Evolutionary conservation across 2,797 vertebrate genomes (phyloP), one percentile per base, ranked within the genome.

Genomic region (Hydrocynus forskahlii): DNA sequence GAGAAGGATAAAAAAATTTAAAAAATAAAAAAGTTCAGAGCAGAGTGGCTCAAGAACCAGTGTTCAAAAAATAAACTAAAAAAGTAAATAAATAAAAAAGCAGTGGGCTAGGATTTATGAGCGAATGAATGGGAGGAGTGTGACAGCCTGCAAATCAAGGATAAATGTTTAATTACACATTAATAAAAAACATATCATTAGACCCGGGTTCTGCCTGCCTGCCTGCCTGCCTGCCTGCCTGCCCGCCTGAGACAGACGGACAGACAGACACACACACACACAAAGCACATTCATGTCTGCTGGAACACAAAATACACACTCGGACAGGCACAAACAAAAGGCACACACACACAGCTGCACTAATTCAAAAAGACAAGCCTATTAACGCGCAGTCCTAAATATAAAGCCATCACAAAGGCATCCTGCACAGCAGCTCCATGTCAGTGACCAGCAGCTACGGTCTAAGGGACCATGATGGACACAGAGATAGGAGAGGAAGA

Each of bases 121-220:
- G 54, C 12, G 54, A 76, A 40, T 19, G 74, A 76, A 55, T 23
- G 1, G 74, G 74, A 73, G 69, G 25, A 66, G 45, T 21, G 75
- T 38, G 50, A 23, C 59, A 66, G 35, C 70, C 54, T 67, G 62
- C 43, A 52, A 68, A 54, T 25, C 78, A 80, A 84, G 59, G 66
- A 84, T 91, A 87, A 91, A 93, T 91, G 84, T 89, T 90, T 93
- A 88, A 92, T 91, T 86, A 90, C 89, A 84, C 89, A 91, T 91
- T 92, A 91, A 91, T 92, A 90, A 92, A 91, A 91, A 92, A 87
- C 88, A 86, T 88, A 90, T 91, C 87, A 92, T 91, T 91, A 91
- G 79, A 70, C 79, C 81, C 84, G 87, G 77, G 83, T 82, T 84
- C 74, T 86, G 82, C 87, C 63, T 64, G 16, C 6, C 29, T 40